Evolutionary conservation across 2,113 vertebrate species (phyloP), one percentile per base, ranked within the genome.

Genomic region (Lates calcarifer): DNA sequence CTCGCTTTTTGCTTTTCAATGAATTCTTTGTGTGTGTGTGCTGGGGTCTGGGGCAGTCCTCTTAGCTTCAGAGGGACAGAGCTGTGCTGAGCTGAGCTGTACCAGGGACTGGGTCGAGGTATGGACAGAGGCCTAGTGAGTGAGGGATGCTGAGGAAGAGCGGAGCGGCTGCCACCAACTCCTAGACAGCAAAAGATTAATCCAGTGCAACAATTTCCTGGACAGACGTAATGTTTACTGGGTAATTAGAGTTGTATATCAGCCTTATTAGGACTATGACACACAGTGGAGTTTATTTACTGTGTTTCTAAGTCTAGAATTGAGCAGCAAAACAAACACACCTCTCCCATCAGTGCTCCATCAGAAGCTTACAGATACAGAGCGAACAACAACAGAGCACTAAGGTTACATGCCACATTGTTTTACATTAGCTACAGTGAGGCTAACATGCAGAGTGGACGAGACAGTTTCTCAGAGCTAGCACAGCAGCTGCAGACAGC

Each of bases 1-100:
- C 88, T 93, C 66, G 73, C 84, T 91, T 92, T 92, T 90, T 87
- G 90, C 89, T 75, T 89, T 85, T 94, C 91, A 95, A 94, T 94
- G 90, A 94, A 92, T 89, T 89, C 92, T 91, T 95, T 95, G 93
- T 93, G 83, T 77, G 83, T 77, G 66, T 2, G 24, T 26, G 10
- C 55, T 2, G 24, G 67, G 74, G 71, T 82, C 72, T 31, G 17
- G 63, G 75, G 67, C 74, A 39, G 81, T 68, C 67, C 77, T 79
- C 77, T 61, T 10, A 68, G 13, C 84, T 88, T 93, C 88, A 90
- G 83, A 66, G 77, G 85, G 86, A 88, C 73, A 37, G 75, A 65
- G 66, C 87, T 20, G 51, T 31, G 56, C 78, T 12, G 63, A 45
- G 78, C 64, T 13, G 53, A 53, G 81, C 69, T 10, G 47, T 35